Conservation (phyloP, 2,888 invertebrate species). For the Tenthredo livida region DNA sequence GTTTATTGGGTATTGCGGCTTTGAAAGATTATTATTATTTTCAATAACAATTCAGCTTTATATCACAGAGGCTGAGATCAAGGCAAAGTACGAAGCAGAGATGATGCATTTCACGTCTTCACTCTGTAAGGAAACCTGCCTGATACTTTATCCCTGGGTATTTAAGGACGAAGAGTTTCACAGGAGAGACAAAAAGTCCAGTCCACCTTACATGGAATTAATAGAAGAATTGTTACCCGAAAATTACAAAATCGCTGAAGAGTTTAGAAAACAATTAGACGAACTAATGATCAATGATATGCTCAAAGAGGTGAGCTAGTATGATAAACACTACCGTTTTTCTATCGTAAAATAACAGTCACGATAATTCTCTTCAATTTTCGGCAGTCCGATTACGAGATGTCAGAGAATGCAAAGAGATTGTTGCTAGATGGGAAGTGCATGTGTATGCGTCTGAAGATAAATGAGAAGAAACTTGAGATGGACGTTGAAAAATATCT, state of each 20-base stretch:
- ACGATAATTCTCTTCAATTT: not conserved
- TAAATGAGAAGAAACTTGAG: conserved; percentile 65
- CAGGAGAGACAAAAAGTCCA: conserved; percentile 71
- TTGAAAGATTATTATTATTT: not conserved
- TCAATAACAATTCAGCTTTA: not conserved
- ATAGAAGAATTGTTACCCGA: conserved; percentile 70
- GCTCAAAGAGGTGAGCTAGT: conserved; percentile 67
- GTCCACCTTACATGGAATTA: conserved; percentile 72
- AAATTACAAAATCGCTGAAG: conserved; percentile 70
- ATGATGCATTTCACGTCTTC: conserved; percentile 69
- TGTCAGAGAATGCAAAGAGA: conserved; percentile 66
- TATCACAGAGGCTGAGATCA: conserved; percentile 68
- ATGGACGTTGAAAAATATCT: conserved; percentile 70
- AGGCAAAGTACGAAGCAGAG: conserved; percentile 72
- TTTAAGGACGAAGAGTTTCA: conserved; percentile 75
- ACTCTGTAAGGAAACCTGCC: conserved; percentile 69
- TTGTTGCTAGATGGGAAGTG: conserved; percentile 71
- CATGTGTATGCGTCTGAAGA: conserved; percentile 70
- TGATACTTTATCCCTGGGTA: conserved; percentile 74
- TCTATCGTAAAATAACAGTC: not conserved
- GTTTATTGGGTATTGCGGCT: not conserved
- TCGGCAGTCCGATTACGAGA: conserved; percentile 67
- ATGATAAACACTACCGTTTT: not conserved
- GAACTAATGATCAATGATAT: conserved; percentile 68
- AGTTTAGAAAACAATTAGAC: conserved; percentile 69